A percentile compares a stretch with the other conserved stretches of the same genome.
Evolutionary conservation across 1,140 invertebrate species (phyloP).

Genomic region (Dendrolimus kikuchii): DNA sequence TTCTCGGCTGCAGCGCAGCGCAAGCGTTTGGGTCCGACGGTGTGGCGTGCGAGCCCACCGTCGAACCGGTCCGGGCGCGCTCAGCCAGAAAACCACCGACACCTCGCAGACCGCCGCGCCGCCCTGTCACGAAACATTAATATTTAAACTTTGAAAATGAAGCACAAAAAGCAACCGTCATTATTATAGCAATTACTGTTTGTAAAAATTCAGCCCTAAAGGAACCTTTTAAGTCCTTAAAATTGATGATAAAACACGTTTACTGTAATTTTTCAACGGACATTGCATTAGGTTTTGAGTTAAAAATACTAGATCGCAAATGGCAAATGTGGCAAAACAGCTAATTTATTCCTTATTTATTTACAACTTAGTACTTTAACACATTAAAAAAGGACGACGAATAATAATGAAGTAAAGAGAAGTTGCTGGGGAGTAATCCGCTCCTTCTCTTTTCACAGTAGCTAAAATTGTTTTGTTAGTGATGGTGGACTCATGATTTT

Average conservation of each 20-base stretch:
- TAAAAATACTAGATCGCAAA: too few relatives aligned
- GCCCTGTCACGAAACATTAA: constrained; percentile 67
- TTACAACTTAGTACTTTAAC: too few relatives aligned
- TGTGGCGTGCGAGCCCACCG: constrained; percentile 47
- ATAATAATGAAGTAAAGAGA: too few relatives aligned
- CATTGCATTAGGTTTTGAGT: too few relatives aligned
- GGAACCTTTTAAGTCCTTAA: constrained; percentile 24
- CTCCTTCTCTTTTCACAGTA: too few relatives aligned
- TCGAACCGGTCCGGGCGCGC: constrained; percentile 60
- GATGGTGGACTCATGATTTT: too few relatives aligned
- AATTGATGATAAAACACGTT: constrained; percentile 22
- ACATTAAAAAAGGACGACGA: too few relatives aligned
- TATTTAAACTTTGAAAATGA: constrained; percentile 62
- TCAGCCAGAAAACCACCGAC: constrained; percentile 67
- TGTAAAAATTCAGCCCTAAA: constrained; percentile 27
- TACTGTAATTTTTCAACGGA: constrained; percentile 10
- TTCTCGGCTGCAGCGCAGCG: constrained; percentile 37
- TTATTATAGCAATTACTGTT: constrained; percentile 57
- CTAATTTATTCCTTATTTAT: too few relatives aligned
- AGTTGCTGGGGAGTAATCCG: too few relatives aligned
- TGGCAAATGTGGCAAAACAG: too few relatives aligned
- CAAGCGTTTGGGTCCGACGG: constrained; percentile 43
- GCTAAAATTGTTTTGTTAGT: too few relatives aligned
- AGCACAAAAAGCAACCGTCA: constrained; percentile 48
- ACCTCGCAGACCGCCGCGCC: constrained; percentile 50